Base-by-base conservation (phyloP, 2,797 vertebrate species). In the Uromys caudimaculatus region DNA sequence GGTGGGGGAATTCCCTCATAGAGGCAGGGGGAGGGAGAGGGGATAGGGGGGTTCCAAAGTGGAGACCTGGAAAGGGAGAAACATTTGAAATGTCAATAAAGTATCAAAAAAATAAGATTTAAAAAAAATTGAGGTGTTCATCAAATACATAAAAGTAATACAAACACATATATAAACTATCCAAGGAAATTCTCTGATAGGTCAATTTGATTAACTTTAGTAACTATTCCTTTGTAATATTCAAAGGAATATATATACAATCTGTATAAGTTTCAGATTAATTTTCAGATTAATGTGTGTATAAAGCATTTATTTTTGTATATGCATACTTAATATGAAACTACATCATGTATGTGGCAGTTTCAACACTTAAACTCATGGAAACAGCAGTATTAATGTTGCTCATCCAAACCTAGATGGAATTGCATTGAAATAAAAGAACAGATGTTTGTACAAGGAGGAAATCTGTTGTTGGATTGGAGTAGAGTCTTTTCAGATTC, bases 141-240 rank as follows among this genome's bases (percentile, higher is more conserved):
- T 76, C 54, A 21, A 35, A 60, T 14, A 50, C 11, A 12, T 12
- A 38, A 56, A 41, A 69, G 2, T 41, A 13, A 1, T 10, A 12
- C 13, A 87, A 9, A 23, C 0, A 35, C 23, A 38, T 8, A 56
- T 81, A 56, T 56, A 73, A 73, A 9, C 0, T 23, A 54, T 38
- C 50, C 6, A 56, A 17, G 12, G 29, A 77, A 76, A 29, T 19
- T 76, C 21, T 41, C 32, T 32, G 19, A 47, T 35, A 60, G 6
- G 3, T 47, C 23, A 1, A n/a, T 60, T 44, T 76, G 19, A 23
- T 54, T 35, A 2, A 41, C 1, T 1, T 0, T 17, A 32, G 52
- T 35, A 54, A 76, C 58, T 19, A 89, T 17, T 29, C 32, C 10
- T 2, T 23, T 71, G 13, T 38, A 44, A 44, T 44, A 44, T 44